Evolutionary conservation across 2,888 invertebrate species (phyloP).

Genomic region (Hirtodrosophila histrioides): DNA sequence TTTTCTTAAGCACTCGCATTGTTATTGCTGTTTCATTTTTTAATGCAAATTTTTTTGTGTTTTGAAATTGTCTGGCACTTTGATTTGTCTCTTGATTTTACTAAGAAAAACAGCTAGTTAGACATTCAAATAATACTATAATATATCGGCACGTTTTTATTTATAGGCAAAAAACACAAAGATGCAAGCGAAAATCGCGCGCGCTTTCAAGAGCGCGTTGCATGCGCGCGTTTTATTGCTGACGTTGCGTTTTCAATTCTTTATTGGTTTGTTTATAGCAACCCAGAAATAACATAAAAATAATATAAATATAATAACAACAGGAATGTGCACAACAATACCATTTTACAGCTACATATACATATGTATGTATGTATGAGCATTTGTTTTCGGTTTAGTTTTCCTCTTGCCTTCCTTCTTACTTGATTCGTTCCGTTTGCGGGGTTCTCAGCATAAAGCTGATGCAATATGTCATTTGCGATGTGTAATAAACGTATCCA

Average conservation of each 20-base stretch:
- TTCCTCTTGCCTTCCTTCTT: conserved; percentile 13
- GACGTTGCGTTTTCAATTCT: conserved; percentile 37
- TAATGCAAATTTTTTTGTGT: conserved; percentile 71
- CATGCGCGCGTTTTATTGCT: conserved; percentile 16
- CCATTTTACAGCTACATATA: conserved; percentile 13
- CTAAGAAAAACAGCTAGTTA: conserved; percentile 57
- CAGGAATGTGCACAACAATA: conserved; percentile 26
- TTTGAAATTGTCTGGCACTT: conserved; percentile 75
- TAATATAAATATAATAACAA: conserved; percentile 6
- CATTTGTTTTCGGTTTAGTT: conserved; percentile 19
- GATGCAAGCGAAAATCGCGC: conserved; percentile 13
- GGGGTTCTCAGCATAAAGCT: conserved; percentile 28
- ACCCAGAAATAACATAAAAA: conserved; percentile 12
- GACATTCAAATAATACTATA: conserved; percentile 21
- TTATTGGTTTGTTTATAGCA: conserved; percentile 62
- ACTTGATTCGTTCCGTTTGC: neutral
- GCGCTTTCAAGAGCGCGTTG: conserved; percentile 21
- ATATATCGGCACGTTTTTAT: conserved; percentile 25
- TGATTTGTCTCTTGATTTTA: conserved; percentile 64
- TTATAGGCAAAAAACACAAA: conserved; percentile 16
- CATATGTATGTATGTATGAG: conserved; percentile 1
- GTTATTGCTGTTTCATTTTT: conserved; percentile 40
- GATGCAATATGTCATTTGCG: conserved; percentile 56
- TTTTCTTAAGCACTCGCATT: conserved; percentile 56
- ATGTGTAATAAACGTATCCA: conserved; percentile 22